Base-by-base conservation (phyloP, 2,888 invertebrate genomes). In the Unio delphinus region DNA sequence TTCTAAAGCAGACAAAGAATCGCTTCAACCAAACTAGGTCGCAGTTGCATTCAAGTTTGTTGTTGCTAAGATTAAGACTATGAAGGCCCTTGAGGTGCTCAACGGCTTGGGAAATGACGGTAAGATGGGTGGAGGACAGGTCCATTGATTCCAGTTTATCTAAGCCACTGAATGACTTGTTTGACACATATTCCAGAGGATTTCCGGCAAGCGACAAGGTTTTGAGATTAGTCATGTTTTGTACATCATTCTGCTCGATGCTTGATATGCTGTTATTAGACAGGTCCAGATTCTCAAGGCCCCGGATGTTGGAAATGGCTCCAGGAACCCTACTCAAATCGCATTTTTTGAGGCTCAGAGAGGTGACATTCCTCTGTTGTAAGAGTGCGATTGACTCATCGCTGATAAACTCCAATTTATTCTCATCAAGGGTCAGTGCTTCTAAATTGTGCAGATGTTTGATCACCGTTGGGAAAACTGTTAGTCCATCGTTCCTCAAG, bases 11-110 rank as follows among this genome's bases (percentile, higher is more conserved):
- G 15, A 60, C 66, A n/a, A 67, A 26, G 64, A 72, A 70, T 26
- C 69, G 58, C 26, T 70, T 69, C 5, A 79, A 68, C 77, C 76
- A 77, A 23, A 66, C 73, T 34, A 77, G 61, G 65, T 75, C 73
- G 60, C 80, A 80, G 30, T 74, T 80, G 67, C 80, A 80, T n/a
- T 79, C 79, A 15, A 80, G 56, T 1, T 55, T 55, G 30, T 71
- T 69, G 17, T 69, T 62, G 1, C 30, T 59, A 1, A 79, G 34
- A 55, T 68, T 65, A 4, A 75, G 28, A 1, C 23, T 34, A 5
- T 56, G 20, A 17, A 78, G 56, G 5, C 54, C 60, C 8, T 65
- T 60, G 2, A 78, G 60, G 58, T 78, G 76, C 30, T 63, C 58
- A 28, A 79, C 55, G 3, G 76, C 75, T 55, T 66, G 55, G 17